These are phyloP conservation scores for Sminthopsis crassicaudata DNA, from an alignment of 2,113 vertebrate species.

Conservation along the genomic window DNA sequence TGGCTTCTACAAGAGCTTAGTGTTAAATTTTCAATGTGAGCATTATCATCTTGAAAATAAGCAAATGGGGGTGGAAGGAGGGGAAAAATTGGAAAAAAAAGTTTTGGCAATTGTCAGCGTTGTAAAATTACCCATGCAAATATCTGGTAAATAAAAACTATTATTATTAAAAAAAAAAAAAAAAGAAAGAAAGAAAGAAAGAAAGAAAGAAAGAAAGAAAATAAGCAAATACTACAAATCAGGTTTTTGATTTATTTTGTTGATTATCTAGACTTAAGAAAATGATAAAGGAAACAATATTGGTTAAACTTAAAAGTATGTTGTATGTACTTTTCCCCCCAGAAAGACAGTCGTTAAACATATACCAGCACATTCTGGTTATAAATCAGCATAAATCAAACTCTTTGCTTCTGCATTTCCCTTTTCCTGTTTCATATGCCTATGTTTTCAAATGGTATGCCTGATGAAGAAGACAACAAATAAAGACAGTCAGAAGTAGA, in stretches of 20 bases:
- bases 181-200: too few relatives aligned
- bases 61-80: too few relatives aligned
- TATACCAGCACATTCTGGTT: not conserved
- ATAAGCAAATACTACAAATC: not conserved
- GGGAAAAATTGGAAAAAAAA: too few relatives aligned
- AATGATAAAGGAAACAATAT: not conserved
- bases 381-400: conserved; percentile 8
- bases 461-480: not conserved
- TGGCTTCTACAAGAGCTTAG: not conserved
- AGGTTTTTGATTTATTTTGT: not conserved
- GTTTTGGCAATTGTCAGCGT: too few relatives aligned
- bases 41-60: not conserved
- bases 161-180: too few relatives aligned
- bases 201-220: too few relatives aligned
- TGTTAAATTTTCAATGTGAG: not conserved
- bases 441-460: not conserved
- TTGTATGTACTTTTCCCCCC: not conserved
- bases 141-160: too few relatives aligned
- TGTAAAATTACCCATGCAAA: too few relatives aligned
- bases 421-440: not conserved
- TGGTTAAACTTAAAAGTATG: not conserved
- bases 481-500: not conserved
- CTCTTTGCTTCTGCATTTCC: not conserved
- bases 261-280: not conserved
- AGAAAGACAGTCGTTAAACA: not conserved